Evolutionary conservation across 1,140 invertebrate genomes (phyloP), one percentile per base, ranked within the genome.

Genomic region (Globodera ellingtonae): DNA sequence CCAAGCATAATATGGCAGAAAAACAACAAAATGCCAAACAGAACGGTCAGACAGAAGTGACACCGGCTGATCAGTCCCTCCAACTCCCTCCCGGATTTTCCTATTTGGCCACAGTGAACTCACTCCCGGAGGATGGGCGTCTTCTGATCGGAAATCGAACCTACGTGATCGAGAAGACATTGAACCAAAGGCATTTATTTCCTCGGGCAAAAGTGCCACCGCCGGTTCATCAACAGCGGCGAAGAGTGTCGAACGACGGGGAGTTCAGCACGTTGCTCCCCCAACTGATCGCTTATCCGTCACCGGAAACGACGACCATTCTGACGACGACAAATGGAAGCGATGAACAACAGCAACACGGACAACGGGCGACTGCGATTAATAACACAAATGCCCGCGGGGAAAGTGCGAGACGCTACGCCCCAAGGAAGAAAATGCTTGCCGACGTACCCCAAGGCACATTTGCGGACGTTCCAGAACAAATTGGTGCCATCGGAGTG

Each of bases 31-130:
- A 13, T 18, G 56, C 5, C 15, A 13, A 18, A 18, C 56, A 13
- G 18, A 62, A 62, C 5, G 56, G 56, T 6, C 56, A 62, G 18
- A 62, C 18, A 18, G 56, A 62, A 62, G 56, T 62, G 10, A 6
- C 56, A 18, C 10, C 56, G 56, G 56, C 56, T 6, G 56, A 62
- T 35, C 10, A 47, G 24, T 75, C 48, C 6, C 15, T 18, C 18
- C 69, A 35, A 77, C 52, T 76, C n/a, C 56, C 75, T 13, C 65
- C 65, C 10, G 59, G 59, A 13, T 77, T 65, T 77, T 10, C 44
- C 7, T 62, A 77, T n/a, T 50, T 77, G 21, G 75, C 75, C 65
- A 77, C 75, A 44, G 48, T 77, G 65, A 48, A 67, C 65, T 35
- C 21, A 3, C 59, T 62, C 15, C 75, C 75, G n/a, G n/a, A 21